Evolutionary conservation across 2,797 vertebrate genomes (phyloP).

Genomic region (Artibeus lituratus): DNA sequence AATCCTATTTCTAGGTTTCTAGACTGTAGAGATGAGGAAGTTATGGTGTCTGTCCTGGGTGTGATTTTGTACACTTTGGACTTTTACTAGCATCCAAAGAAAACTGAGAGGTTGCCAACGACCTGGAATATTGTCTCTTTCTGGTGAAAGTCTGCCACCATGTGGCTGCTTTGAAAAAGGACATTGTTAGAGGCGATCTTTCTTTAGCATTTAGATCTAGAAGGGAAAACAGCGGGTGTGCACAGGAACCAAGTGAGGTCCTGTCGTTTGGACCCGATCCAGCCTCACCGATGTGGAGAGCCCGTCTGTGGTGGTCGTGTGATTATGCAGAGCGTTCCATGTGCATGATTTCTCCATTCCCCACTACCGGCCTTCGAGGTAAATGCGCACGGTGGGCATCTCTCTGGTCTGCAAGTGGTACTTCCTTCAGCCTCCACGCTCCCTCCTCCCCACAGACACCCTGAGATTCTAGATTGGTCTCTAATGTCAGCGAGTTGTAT

Average conservation of each 20-base stretch:
- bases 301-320: fast-evolving
- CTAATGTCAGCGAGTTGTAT: not conserved
- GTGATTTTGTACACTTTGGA: not conserved
- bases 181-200: slow-evolving; percentile 2
- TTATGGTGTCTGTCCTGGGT: not conserved
- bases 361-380: not conserved
- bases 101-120: not conserved
- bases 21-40: not conserved
- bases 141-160: slow-evolving; percentile 72
- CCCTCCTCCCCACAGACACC: too few species aligned
- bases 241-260: not conserved
- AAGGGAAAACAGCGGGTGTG: not conserved
- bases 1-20: not conserved
- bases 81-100: not conserved
- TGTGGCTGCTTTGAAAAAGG: slow-evolving; percentile 68
- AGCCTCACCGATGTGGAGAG: not conserved
- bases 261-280: too few species aligned
- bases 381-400: too few species aligned
- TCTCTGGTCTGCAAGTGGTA: not conserved
- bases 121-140: not conserved
- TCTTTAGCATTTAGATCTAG: not conserved
- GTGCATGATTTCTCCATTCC: not conserved
- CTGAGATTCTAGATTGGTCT: not conserved
- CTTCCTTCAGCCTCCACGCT: fast-evolving
- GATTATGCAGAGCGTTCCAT: not conserved